Evolutionary conservation across 2,888 invertebrate species (phyloP).

Genomic region (Polydrusus tereticollis): DNA sequence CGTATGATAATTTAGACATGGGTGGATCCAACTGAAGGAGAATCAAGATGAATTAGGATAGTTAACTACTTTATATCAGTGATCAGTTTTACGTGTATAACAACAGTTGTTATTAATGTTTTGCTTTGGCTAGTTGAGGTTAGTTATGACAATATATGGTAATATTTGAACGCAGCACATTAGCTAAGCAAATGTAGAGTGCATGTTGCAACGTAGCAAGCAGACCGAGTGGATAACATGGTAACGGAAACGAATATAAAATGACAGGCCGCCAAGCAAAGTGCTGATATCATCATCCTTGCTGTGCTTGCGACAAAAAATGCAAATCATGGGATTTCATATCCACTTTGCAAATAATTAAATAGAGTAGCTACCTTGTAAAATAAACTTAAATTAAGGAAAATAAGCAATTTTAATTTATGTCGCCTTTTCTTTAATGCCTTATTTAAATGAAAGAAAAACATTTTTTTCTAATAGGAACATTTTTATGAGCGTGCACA

Average conservation of each 20-base stretch:
- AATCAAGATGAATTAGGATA: no score
- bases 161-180: conserved; percentile 24
- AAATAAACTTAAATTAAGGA: not conserved
- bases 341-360: conserved; percentile 42
- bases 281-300: conserved; percentile 46
- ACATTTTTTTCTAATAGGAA: not conserved
- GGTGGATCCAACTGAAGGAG: no score
- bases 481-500: no score
- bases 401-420: not conserved
- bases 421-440: no score
- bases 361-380: not conserved
- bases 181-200: conserved; percentile 15
- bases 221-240: conserved; percentile 36
- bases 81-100: no score
- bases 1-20: no score
- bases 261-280: conserved; percentile 42
- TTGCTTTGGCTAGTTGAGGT: no score
- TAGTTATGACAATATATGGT: not conserved
- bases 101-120: no score
- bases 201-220: conserved; percentile 38
- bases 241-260: conserved; percentile 47
- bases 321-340: conserved; percentile 42
- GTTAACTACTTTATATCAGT: no score
- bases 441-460: not conserved
- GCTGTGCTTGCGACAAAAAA: conserved; percentile 35